Percentiles rank a stretch among this genome's conserved stretches.
phyloP scores from a whole-genome alignment of 1,140 invertebrate species.

The Lysiphlebus fabarum region DNA sequence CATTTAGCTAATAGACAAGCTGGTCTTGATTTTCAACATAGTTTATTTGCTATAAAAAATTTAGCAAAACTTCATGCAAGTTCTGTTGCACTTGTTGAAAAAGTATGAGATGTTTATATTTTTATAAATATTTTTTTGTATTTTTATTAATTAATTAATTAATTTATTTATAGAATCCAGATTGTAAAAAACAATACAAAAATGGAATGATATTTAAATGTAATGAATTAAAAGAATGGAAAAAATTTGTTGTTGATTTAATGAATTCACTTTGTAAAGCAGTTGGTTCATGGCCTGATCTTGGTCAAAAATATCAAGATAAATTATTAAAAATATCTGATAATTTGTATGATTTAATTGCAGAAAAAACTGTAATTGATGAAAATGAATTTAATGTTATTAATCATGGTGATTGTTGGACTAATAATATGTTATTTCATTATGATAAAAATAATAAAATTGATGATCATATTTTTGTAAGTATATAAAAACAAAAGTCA shows the following conservation, averaged over 20 bases:
- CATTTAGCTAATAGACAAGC: constrained; percentile 46
- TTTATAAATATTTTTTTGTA: not conserved
- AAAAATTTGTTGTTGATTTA: too few species aligned
- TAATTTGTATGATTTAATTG: constrained; percentile 35
- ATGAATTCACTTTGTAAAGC: too few species aligned
- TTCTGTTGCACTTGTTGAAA: constrained; percentile 28
- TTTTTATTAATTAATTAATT: not conserved
- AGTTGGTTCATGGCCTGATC: too few species aligned
- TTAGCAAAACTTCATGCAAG: constrained; percentile 56
- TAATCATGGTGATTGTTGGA: constrained; percentile 66
- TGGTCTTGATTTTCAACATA: constrained; percentile 50
- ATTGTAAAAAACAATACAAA: constrained; percentile 35
- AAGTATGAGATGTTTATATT: not conserved
- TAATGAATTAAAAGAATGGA: too few species aligned
- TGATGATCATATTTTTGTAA: constrained; percentile 58
- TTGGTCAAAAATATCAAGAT: constrained; percentile 36
- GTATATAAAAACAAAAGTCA: constrained; percentile 23
- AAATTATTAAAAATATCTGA: constrained; percentile 46
- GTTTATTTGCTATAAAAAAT: constrained; percentile 49
- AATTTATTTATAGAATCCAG: not conserved
- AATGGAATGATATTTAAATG: constrained; percentile 46
- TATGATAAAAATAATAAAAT: constrained; percentile 53
- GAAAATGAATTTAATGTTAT: constrained; percentile 59
- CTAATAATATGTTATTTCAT: constrained; percentile 65
- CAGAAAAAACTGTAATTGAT: constrained; percentile 29